A percentile compares a stretch with the other conserved stretches of the same genome.
Conservation (phyloP, 2,797 vertebrate species). For the Emydoidea blandingii region DNA sequence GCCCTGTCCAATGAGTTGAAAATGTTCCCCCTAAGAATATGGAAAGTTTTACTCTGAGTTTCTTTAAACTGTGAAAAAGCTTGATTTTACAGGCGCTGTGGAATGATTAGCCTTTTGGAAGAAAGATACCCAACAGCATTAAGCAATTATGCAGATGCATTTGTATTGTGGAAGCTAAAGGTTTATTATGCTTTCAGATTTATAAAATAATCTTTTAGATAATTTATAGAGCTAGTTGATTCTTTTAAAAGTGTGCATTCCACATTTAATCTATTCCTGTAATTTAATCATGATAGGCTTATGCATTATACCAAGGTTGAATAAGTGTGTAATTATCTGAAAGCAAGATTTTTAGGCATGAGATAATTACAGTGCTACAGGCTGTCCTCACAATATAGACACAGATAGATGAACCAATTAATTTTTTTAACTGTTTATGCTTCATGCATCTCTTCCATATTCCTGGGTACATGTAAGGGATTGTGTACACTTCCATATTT, state of each 20-base stretch:
- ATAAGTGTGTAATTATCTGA: slow-evolving; percentile 57
- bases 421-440: slow-evolving; percentile 29
- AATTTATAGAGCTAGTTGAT: not conserved
- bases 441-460: not conserved
- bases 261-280: slow-evolving; percentile 52
- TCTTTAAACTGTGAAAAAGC: slow-evolving; percentile 1
- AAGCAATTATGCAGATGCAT: slow-evolving; percentile 35
- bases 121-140: slow-evolving; percentile 30
- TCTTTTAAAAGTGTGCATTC: slow-evolving; percentile 57
- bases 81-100: not conserved
- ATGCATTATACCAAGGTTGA: slow-evolving; percentile 37
- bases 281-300: slow-evolving; percentile 40
- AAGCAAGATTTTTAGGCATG: slow-evolving; percentile 53
- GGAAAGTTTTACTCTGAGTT: not conserved
- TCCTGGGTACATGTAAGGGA: not conserved
- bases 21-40: not conserved
- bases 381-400: slow-evolving; percentile 7
- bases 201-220: slow-evolving; percentile 33
- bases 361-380: slow-evolving; percentile 38
- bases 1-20: not conserved
- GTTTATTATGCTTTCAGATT: slow-evolving; percentile 43
- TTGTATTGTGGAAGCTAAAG: slow-evolving; percentile 31
- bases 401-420: slow-evolving; percentile 38
- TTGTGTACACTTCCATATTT: not conserved
- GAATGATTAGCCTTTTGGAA: slow-evolving; percentile 1